A percentile compares a stretch with the other conserved stretches of the same genome.
These are phyloP conservation scores for Notoglanidium macrostoma DNA, from an alignment of 2,797 vertebrate species.

Conservation along the genomic window DNA sequence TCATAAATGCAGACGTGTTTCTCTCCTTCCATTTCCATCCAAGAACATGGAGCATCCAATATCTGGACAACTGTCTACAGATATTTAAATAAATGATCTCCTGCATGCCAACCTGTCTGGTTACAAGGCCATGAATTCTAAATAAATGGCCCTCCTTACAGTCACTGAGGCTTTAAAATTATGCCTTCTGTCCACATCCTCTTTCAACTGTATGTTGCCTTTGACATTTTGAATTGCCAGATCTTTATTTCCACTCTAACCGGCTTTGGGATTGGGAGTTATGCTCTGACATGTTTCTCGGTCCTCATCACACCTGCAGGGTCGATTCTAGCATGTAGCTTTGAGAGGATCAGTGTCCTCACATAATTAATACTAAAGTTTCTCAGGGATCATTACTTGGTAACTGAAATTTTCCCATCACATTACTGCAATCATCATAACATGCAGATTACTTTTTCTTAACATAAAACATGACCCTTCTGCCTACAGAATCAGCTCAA, in stretches of 20 bases:
- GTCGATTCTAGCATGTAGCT: background rate
- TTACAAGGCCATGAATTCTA: background rate
- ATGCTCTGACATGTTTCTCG: background rate
- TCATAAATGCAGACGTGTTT: background rate
- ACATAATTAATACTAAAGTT: background rate
- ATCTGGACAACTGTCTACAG: background rate
- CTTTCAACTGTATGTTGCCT: background rate
- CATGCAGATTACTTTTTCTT: background rate
- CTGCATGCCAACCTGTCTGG: background rate
- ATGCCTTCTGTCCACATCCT: background rate
- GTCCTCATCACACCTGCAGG: background rate
- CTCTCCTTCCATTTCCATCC: background rate
- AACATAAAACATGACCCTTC: background rate
- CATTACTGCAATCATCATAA: background rate
- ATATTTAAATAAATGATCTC: background rate
- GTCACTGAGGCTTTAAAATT: background rate
- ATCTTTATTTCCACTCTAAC: no score
- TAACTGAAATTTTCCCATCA: background rate
- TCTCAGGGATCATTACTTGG: background rate
- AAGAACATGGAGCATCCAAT: background rate
- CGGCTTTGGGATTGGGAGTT: no score
- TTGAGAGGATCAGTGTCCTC: background rate
- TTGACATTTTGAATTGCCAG: no score
- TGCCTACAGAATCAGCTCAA: background rate
- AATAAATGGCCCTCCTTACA: background rate